Percentiles rank a stretch among this genome's conserved stretches.
These are phyloP conservation scores for Corydoras sp. DNA, from an alignment of 2,113 vertebrate genomes.

Conservation along the genomic window DNA sequence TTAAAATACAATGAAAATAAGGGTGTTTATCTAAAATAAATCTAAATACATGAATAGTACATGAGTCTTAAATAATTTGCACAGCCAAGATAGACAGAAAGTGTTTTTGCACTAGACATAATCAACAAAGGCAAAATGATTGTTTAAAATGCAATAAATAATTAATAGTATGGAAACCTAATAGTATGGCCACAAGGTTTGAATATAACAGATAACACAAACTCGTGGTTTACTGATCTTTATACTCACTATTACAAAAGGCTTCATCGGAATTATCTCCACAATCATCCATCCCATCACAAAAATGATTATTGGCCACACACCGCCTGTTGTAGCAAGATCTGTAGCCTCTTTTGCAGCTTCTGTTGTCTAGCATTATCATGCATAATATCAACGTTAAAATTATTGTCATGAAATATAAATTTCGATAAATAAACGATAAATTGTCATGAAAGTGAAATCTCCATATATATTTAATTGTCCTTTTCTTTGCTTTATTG, in stretches of 20 bases:
- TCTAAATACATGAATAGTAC: conserved; percentile 1
- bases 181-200: too few species aligned
- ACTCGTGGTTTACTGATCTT: not conserved
- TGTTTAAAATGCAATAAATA: too few species aligned
- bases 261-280: conserved; percentile 92
- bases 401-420: too few species aligned
- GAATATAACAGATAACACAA: too few species aligned
- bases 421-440: too few species aligned
- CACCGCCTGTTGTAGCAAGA: conserved; percentile 85
- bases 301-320: conserved; percentile 76
- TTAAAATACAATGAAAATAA: conserved; percentile 25
- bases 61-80: conserved; percentile 1
- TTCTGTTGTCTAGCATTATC: conserved; percentile 79
- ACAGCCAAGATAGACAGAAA: not conserved
- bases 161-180: too few species aligned
- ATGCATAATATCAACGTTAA: conserved; percentile 22
- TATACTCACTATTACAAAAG: conserved; percentile 83
- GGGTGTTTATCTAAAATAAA: conserved; percentile 2
- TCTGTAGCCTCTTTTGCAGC: conserved; percentile 81
- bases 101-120: not conserved
- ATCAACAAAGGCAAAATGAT: too few species aligned
- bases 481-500: conserved; percentile 33
- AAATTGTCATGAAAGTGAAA: too few species aligned
- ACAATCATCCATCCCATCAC: conserved; percentile 88
- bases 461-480: not conserved